phyloP scores from a whole-genome alignment of 2,888 invertebrate species.

The Drosophila mettleri region DNA sequence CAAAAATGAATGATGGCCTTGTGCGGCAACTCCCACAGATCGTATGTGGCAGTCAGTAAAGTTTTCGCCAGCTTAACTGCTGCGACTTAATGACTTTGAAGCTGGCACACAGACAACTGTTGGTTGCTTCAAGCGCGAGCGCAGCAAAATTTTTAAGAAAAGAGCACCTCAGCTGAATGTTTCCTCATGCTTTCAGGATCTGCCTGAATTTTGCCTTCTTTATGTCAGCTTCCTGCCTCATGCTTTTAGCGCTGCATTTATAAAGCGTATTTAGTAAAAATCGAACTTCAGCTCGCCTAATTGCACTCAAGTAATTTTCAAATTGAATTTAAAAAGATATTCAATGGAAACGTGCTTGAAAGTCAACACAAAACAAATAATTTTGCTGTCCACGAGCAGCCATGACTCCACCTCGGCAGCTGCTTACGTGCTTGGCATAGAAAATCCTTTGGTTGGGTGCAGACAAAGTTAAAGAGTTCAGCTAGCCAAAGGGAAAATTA shows the following conservation, averaged over 20 bases:
- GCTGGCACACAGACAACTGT: constrained; percentile 16
- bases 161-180: background rate
- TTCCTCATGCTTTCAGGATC: background rate
- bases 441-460: constrained; percentile 7
- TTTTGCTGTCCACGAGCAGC: background rate
- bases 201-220: background rate
- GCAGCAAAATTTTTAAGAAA: background rate
- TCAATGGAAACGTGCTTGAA: background rate
- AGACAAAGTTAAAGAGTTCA: background rate
- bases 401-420: constrained; percentile 12
- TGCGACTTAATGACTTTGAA: constrained; percentile 59
- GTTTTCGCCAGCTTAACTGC: constrained; percentile 23
- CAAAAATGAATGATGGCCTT: constrained; percentile 25
- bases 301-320: background rate
- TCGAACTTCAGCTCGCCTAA: background rate
- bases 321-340: constrained; percentile 9
- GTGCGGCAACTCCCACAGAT: constrained; percentile 12
- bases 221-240: background rate
- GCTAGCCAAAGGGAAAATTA: background rate
- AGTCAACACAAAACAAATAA: constrained; percentile 9
- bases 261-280: constrained; percentile 4
- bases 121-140: background rate
- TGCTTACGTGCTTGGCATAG: constrained; percentile 24
- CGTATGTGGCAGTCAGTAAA: constrained; percentile 16
- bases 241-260: background rate